Base-by-base conservation (phyloP, 2,888 invertebrate genomes). In the Tortrix viridana region DNA sequence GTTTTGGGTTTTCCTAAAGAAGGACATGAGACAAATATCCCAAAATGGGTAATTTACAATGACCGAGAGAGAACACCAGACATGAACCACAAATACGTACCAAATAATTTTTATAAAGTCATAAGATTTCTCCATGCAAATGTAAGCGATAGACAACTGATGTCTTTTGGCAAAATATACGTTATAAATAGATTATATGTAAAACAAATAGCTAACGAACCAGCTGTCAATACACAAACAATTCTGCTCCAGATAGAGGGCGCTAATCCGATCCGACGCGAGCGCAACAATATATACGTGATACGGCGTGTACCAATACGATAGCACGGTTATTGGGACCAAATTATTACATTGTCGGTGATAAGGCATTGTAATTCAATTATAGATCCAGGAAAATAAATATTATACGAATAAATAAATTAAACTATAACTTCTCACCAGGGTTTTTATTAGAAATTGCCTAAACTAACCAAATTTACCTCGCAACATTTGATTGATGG, bases 181-280 rank as follows among this genome's bases (percentile, higher is more conserved):
- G 6, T 41, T 16, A 1, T 16, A 41, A 41, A 16, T 38, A 41
- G 16, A 41, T n/a, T n/a, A 38, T 22, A 22, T 41, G 22, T n/a
- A 41, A 41, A 53, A 41, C 41, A 41, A 53, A 22, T 41, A 53
- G 26, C 7, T 26, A 9, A 26, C 9, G 12, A 32, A 19, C n/a
- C 37, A 50, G 50, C 50, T 50, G 50, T 19, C n/a, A 20, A 23
- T 5, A 37, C 54, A 77, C 80, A 77, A 73, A 71, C 71, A 76
- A 65, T 70, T 67, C 65, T 75, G 80, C 70, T 72, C 81, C 70
- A 82, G 69, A 80, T 84, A 76, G 55, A 77, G 77, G 74, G 66
- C 79, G 77, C 80, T 82, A 83, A 82, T 81, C 79, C 73, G 48
- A 44, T n/a, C 57, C 38, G 52, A 47, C 67, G 65, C 62, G 60